Percentiles rank a stretch among this genome's conserved stretches.
These are phyloP conservation scores for Scaptomyza caliginosa DNA, from an alignment of 2,888 invertebrate genomes.

Conservation along the genomic window DNA sequence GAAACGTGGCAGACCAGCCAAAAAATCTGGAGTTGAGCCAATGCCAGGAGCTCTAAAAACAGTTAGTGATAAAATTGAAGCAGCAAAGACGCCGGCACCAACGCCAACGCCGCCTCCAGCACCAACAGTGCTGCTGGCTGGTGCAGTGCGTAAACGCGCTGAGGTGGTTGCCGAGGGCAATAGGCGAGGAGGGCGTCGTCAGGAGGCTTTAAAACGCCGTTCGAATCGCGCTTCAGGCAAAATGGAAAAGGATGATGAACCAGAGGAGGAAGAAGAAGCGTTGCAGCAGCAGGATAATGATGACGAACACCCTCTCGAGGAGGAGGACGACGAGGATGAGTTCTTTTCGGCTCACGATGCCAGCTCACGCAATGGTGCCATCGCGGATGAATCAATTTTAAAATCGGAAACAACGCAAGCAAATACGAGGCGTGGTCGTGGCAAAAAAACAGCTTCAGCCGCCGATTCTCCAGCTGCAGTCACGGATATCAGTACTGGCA, in stretches of 20 bases:
- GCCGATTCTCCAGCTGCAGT: constrained; percentile 23
- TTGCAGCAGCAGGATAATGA: constrained; percentile 1
- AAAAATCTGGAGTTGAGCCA: constrained; percentile 27
- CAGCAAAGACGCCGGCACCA: constrained; percentile 9
- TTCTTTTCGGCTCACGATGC: constrained; percentile 72
- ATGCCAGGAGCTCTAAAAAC: constrained; percentile 23
- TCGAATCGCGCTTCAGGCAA: constrained; percentile 74
- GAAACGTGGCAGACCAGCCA: constrained; percentile 65
- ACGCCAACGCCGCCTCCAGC: constrained; percentile 25
- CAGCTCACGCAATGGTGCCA: constrained; percentile 62
- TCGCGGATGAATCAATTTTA: constrained; percentile 34
- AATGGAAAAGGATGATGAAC: constrained; percentile 61
- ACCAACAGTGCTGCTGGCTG: constrained; percentile 62
- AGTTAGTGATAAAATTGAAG: constrained; percentile 59
- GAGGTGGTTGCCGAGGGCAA: constrained; percentile 83
- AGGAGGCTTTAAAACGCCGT: constrained; percentile 74
- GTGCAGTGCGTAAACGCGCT: constrained; percentile 86
- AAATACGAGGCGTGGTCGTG: constrained; percentile 63
- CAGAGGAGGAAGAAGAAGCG: constrained; percentile 5
- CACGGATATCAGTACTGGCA: constrained; percentile 39
- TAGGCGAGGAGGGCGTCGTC: constrained; percentile 81
- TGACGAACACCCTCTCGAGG: constrained; percentile 12
- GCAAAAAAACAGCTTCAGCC: constrained; percentile 39
- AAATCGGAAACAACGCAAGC: constrained; percentile 49
- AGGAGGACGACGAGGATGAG: constrained; percentile 73